Evolutionary conservation across 2,797 vertebrate species (phyloP).

Genomic region (Sparidentex hasta): DNA sequence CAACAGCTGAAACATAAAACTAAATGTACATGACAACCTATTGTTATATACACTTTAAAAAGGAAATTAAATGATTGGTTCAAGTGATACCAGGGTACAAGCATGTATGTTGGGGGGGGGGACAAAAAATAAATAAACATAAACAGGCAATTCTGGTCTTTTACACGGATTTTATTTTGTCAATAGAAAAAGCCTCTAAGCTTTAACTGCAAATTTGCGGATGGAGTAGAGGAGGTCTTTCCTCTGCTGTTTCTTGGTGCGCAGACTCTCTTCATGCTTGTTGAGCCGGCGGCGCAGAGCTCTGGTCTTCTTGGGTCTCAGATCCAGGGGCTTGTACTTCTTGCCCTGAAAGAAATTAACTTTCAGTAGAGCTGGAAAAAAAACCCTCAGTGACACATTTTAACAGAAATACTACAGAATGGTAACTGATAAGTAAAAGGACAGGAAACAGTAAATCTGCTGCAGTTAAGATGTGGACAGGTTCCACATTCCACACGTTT

Average conservation of each 20-base stretch:
- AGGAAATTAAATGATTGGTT: background rate
- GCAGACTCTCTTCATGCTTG: slow-evolving; percentile 93
- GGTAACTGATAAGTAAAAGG: background rate
- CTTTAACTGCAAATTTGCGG: slow-evolving; percentile 97
- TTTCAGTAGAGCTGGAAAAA: slow-evolving; percentile 8
- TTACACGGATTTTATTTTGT: slow-evolving; percentile 78
- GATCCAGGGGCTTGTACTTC: slow-evolving; percentile 98
- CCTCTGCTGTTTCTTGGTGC: slow-evolving; percentile 96
- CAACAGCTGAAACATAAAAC: background rate
- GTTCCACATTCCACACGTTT: background rate
- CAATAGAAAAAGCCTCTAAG: slow-evolving; percentile 83
- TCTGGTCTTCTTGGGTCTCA: slow-evolving; percentile 98
- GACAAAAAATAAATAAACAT: too few relatives aligned
- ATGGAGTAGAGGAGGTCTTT: slow-evolving; percentile 93
- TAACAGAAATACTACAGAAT: background rate
- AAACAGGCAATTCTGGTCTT: background rate
- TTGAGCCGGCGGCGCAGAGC: slow-evolving; percentile 94
- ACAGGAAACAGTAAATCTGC: background rate
- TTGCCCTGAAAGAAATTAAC: slow-evolving; percentile 87
- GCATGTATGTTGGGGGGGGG: background rate
- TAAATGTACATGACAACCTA: background rate
- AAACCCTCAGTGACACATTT: too few relatives aligned
- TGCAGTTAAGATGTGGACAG: background rate
- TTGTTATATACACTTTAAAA: background rate
- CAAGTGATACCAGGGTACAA: too few relatives aligned